These are phyloP conservation scores for Drosophila punjabiensis DNA, from an alignment of 1,140 invertebrate genomes.

Conservation along the genomic window DNA sequence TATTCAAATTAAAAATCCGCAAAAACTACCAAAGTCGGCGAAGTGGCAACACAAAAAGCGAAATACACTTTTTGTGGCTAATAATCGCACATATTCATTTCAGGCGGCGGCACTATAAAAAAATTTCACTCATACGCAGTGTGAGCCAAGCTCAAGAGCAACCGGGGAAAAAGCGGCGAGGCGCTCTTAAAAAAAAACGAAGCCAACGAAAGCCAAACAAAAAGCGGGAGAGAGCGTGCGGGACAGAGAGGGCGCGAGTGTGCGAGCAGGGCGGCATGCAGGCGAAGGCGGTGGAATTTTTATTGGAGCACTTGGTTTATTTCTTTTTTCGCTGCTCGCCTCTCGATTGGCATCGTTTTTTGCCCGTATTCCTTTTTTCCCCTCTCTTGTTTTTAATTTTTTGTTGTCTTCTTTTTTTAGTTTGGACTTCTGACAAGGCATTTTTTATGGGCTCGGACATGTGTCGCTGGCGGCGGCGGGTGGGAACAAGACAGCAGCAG, in stretches of 20 bases:
- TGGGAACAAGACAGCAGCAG: constrained; percentile 22
- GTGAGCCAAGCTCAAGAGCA: constrained; percentile 72
- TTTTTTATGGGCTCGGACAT: constrained; percentile 50
- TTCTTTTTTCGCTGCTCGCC: constrained; percentile 67
- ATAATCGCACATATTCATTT: constrained; percentile 82
- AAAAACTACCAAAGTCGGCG: constrained; percentile 47
- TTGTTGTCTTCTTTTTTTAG: constrained; percentile 20
- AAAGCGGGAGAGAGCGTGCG: constrained; percentile 24
- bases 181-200: constrained; percentile 70
- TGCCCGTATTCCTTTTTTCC: constrained; percentile 9
- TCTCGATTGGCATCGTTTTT: constrained; percentile 75
- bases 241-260: constrained; percentile 26
- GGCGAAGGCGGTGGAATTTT: constrained; percentile 79
- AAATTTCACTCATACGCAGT: constrained; percentile 75
- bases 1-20: constrained; percentile 77
- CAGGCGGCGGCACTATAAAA: constrained; percentile 57
- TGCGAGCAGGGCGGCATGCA: constrained; percentile 58
- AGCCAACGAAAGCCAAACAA: constrained; percentile 10
- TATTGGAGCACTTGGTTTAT: constrained; percentile 78
- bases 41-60: constrained; percentile 54
- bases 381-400: constrained; percentile 16
- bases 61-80: constrained; percentile 59
- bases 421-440: constrained; percentile 32
- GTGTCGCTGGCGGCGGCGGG: constrained; percentile 47
- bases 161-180: constrained; percentile 49